A percentile compares a stretch with the other conserved stretches of the same genome.
phyloP scores from a whole-genome alignment of 2,113 vertebrate genomes.

The Ifrita kowaldi region DNA sequence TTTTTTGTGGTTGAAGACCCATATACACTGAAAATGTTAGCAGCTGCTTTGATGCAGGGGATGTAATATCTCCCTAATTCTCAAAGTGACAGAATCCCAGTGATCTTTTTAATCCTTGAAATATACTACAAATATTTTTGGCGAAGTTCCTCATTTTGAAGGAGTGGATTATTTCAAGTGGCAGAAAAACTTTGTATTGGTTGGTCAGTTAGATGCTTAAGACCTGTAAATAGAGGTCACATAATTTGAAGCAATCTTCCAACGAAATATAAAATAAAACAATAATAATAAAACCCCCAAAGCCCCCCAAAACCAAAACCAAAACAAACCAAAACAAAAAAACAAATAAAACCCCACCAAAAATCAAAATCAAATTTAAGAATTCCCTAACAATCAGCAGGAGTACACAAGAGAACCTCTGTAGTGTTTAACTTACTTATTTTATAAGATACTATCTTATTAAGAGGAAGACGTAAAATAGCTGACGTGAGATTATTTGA shows the following conservation, averaged over 20 bases:
- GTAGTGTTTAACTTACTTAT: neutral
- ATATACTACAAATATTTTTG: neutral
- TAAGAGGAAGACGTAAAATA: neutral
- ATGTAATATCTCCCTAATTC: neutral
- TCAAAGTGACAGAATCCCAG: neutral
- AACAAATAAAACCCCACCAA: neutral
- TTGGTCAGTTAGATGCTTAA: neutral
- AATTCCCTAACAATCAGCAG: neutral
- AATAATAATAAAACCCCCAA: neutral
- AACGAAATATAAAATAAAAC: neutral
- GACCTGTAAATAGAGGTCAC: neutral
- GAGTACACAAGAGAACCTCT: neutral
- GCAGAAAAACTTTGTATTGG: neutral
- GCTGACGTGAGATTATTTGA: neutral
- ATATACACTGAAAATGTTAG: neutral
- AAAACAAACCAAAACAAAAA: neutral
- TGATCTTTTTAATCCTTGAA: neutral
- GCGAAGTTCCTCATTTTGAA: neutral
- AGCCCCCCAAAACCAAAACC: neutral
- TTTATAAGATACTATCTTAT: neutral
- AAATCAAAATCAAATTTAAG: neutral
- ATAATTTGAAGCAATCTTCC: neutral
- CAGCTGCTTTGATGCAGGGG: neutral
- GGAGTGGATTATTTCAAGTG: neutral
- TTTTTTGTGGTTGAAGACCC: neutral